Conservation (phyloP, 2,797 vertebrate species). For the Characodon lateralis region DNA sequence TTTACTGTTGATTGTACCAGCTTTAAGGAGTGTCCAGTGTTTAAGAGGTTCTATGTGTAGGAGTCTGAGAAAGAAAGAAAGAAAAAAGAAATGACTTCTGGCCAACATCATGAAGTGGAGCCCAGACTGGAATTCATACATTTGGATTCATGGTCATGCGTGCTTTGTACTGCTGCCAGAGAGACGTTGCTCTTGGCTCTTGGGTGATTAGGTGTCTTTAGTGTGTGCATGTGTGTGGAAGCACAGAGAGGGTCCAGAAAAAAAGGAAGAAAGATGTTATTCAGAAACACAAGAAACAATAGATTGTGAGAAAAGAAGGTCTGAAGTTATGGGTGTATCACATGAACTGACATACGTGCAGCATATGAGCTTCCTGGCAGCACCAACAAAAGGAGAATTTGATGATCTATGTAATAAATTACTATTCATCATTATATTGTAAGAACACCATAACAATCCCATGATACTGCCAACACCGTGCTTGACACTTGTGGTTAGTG, state of each 20-base stretch:
- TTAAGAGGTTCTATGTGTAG: slow-evolving; percentile 21
- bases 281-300: slow-evolving; percentile 21
- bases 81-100: slow-evolving; percentile 16
- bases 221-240: slow-evolving; percentile 32
- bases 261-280: slow-evolving; percentile 23
- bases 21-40: slow-evolving; percentile 29
- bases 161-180: slow-evolving; percentile 75
- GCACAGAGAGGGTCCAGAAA: not conserved
- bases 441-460: too few relatives aligned
- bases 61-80: slow-evolving; percentile 16
- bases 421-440: not conserved
- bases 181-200: slow-evolving; percentile 61
- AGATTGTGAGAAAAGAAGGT: slow-evolving; percentile 15
- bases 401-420: not conserved
- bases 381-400: slow-evolving; percentile 24
- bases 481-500: not conserved
- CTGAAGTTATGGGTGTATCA: slow-evolving; percentile 24
- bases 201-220: slow-evolving; percentile 47
- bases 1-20: slow-evolving; percentile 34
- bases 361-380: slow-evolving; percentile 46
- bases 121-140: slow-evolving; percentile 58
- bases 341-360: slow-evolving; percentile 22
- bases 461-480: not conserved
- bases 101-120: slow-evolving; percentile 58
- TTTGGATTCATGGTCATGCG: slow-evolving; percentile 73